Conservation (phyloP, 2,113 vertebrate species). For the Camelus bactrianus region DNA sequence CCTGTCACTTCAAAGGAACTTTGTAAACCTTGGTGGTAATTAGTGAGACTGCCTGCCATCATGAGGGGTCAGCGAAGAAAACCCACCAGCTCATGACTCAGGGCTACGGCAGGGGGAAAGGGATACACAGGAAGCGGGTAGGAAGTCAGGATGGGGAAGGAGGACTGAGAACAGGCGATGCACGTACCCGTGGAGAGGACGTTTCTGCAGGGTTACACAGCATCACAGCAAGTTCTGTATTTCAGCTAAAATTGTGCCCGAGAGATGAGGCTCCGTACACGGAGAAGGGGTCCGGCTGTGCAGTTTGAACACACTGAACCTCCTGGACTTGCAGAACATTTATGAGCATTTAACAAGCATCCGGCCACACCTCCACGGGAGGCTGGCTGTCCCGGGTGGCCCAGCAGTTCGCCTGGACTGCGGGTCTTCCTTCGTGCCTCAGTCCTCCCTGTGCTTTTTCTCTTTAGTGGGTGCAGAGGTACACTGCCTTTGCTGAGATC, state of each 20-base stretch:
- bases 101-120: neutral
- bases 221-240: neutral
- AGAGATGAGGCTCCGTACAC: neutral
- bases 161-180: neutral
- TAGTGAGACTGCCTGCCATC: neutral
- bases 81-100: neutral
- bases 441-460: neutral
- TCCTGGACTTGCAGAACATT: neutral
- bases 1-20: neutral
- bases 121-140: rapidly evolving
- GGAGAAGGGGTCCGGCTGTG: neutral
- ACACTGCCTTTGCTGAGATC: neutral
- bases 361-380: neutral
- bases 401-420: no score
- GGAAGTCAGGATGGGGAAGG: neutral
- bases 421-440: neutral
- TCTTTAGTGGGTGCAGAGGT: neutral
- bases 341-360: rapidly evolving
- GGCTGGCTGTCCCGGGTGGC: neutral
- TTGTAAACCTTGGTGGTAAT: neutral
- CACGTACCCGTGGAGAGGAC: neutral
- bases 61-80: neutral
- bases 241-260: no score
- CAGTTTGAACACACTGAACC: neutral
- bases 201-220: neutral